A percentile compares a stretch with the other conserved stretches of the same genome.
Evolutionary conservation across 2,113 vertebrate genomes (phyloP).

Genomic region (Hoplias malabaricus): DNA sequence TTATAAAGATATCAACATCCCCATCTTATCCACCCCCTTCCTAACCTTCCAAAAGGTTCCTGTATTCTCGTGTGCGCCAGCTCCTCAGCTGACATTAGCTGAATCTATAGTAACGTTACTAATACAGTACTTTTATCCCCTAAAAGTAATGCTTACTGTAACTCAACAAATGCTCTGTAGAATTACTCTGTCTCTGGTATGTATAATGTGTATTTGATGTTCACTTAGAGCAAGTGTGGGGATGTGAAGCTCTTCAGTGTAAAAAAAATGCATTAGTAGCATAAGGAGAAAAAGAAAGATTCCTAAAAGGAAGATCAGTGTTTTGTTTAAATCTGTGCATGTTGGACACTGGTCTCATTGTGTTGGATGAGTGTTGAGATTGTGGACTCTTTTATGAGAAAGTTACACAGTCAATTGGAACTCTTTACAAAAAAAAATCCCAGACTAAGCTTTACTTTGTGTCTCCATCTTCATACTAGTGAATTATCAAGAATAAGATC

Average conservation of each 20-base stretch:
- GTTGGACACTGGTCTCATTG: slow-evolving; percentile 57
- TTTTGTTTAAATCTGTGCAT: slow-evolving; percentile 78
- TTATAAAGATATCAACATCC: slow-evolving; percentile 56
- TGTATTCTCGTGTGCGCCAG: slow-evolving; percentile 75
- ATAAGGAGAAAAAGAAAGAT: slow-evolving; percentile 60
- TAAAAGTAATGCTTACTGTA: slow-evolving; percentile 61
- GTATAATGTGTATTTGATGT: slow-evolving; percentile 78
- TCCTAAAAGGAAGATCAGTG: slow-evolving; percentile 41
- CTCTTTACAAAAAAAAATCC: slow-evolving; percentile 18
- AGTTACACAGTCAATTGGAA: slow-evolving; percentile 64
- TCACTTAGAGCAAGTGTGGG: slow-evolving; percentile 73
- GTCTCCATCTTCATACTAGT: slow-evolving; percentile 1
- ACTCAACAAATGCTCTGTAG: slow-evolving; percentile 71
- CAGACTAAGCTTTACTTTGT: slow-evolving; percentile 22
- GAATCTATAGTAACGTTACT: slow-evolving; percentile 74
- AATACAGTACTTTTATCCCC: slow-evolving; percentile 68
- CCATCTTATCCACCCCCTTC: background rate
- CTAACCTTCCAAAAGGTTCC: slow-evolving; percentile 73
- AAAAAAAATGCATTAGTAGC: slow-evolving; percentile 78
- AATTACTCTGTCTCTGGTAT: slow-evolving; percentile 75
- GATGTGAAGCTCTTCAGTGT: slow-evolving; percentile 65
- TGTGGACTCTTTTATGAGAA: slow-evolving; percentile 69
- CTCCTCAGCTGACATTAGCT: slow-evolving; percentile 75
- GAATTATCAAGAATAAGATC: background rate
- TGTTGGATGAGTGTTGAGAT: slow-evolving; percentile 70